These are phyloP conservation scores for Hirtodrosophila duncani DNA, from an alignment of 2,888 invertebrate genomes.

Conservation along the genomic window DNA sequence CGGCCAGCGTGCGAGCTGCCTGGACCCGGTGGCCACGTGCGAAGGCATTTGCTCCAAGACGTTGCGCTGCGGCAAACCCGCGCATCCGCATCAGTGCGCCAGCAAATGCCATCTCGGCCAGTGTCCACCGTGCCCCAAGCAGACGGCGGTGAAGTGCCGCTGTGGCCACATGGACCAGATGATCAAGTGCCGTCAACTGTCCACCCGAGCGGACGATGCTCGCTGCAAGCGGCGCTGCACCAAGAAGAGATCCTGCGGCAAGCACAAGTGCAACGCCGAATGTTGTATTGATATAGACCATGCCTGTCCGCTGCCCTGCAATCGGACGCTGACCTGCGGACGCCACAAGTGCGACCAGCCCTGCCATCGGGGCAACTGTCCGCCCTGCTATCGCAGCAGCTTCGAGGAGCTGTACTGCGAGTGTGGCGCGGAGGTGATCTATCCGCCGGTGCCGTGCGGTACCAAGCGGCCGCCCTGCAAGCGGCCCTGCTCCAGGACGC, in stretches of 20 bases:
- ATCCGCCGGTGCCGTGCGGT: constrained; percentile 96
- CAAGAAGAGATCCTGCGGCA: constrained; percentile 90
- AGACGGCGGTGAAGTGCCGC: constrained; percentile 87
- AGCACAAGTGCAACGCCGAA: constrained; percentile 92
- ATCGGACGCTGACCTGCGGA: constrained; percentile 90
- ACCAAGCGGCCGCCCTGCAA: constrained; percentile 90
- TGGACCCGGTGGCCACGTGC: constrained; percentile 91
- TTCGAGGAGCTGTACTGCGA: constrained; percentile 95
- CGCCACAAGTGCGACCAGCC: constrained; percentile 91
- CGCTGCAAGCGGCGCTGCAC: constrained; percentile 94
- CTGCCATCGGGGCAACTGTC: constrained; percentile 93
- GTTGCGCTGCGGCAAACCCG: constrained; percentile 83
- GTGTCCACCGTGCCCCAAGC: constrained; percentile 88
- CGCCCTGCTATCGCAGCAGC: constrained; percentile 86
- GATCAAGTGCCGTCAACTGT: constrained; percentile 86
- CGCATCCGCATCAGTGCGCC: constrained; percentile 83
- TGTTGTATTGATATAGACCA: constrained; percentile 95
- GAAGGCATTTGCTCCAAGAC: constrained; percentile 83
- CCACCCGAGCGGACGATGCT: constrained; percentile 85
- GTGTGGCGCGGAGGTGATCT: constrained; percentile 91
- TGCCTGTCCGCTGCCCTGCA: constrained; percentile 90
- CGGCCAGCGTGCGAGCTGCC: constrained; percentile 83
- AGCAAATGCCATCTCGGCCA: constrained; percentile 83
- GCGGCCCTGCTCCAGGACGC: constrained; percentile 86
- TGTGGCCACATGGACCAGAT: constrained; percentile 92